Evolutionary conservation across 2,797 vertebrate species (phyloP), one percentile per base, ranked within the genome.

Genomic region (Acipenser ruthenus): DNA sequence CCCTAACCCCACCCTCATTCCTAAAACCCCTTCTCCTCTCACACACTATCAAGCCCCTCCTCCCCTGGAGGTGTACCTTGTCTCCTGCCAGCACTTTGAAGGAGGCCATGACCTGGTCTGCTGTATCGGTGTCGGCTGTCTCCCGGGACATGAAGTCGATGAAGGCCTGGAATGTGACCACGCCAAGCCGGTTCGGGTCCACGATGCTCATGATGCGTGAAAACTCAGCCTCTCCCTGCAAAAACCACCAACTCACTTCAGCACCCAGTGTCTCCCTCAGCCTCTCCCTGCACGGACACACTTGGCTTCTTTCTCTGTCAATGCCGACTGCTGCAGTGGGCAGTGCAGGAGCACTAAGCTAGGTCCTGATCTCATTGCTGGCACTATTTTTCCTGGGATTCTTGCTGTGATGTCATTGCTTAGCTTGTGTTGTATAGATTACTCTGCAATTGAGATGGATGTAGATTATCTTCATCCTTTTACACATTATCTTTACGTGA

Each of bases 81-180:
- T 99, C 96, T 50, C 92, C 81, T 73, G 96, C 96, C 75, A 99
- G 88, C 83, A 99, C 98, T 60, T 90, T 92, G 91, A 99, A 99
- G 79, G 96, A 98, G 63, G 95, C 95, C 49, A 97, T 93, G 76
- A 99, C 96, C 84, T 99, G 96, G 61, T 98, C 96, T 0, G 96
- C 90, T 0, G 96, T 96, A 79, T 99, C 96, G 0, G 95, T 98
- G 69, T 98, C 96, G 2, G 93, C 94, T 0, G 95, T 98, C 84
- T 99, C 96, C 78, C 96, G 89, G 70, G 95, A 97, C 96, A 98
- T 99, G 75, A 99, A 98, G 80, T 98, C 95, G 52, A 99, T 98
- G 82, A 99, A 99, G 62, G 95, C 97, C 82, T 98, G 96, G 89
- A 99, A 98, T 71, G 95, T 95, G 69, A 99, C 94, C 0, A 87